Percentiles rank a stretch among this genome's conserved stretches.
phyloP scores from a whole-genome alignment of 2,888 invertebrate species.

The Ischnura elegans region DNA sequence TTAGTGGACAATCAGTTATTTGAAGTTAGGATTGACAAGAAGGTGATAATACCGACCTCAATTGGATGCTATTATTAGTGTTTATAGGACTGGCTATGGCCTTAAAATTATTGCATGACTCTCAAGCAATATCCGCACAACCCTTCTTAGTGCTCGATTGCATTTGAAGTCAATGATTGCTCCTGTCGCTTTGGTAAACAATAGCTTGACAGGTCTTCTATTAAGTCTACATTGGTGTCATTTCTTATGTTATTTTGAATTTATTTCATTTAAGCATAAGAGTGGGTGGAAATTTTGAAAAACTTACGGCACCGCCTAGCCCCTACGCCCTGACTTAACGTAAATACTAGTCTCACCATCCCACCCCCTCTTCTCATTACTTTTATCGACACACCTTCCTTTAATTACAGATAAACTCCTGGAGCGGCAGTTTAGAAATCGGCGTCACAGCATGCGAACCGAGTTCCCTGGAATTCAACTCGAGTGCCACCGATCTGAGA shows the following conservation, averaged over 20 bases:
- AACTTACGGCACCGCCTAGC: no score
- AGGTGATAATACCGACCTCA: slow-evolving; percentile 81
- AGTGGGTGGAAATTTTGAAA: background rate
- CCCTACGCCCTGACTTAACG: background rate
- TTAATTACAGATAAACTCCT: slow-evolving; percentile 85
- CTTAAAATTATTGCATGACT: slow-evolving; percentile 41
- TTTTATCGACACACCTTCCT: background rate
- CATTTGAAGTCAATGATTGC: background rate
- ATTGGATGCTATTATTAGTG: slow-evolving; percentile 68
- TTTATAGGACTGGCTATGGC: background rate
- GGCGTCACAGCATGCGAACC: slow-evolving; percentile 87
- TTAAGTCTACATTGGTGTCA: background rate
- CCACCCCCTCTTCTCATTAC: background rate
- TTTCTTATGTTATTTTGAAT: background rate
- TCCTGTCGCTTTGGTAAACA: background rate
- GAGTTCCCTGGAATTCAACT: slow-evolving; percentile 84
- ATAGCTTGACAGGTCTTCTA: background rate
- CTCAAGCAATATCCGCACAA: background rate
- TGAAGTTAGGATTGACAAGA: slow-evolving; percentile 92
- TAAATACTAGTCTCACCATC: no score
- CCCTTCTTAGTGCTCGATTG: background rate
- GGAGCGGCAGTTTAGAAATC: slow-evolving; percentile 89
- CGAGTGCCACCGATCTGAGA: slow-evolving; percentile 88
- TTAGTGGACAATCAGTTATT: slow-evolving; percentile 90
- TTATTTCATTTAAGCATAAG: background rate